A percentile compares a stretch with the other conserved stretches of the same genome.
phyloP scores from a whole-genome alignment of 2,113 vertebrate genomes.

The Gnathonemus echidnorhynchus region DNA sequence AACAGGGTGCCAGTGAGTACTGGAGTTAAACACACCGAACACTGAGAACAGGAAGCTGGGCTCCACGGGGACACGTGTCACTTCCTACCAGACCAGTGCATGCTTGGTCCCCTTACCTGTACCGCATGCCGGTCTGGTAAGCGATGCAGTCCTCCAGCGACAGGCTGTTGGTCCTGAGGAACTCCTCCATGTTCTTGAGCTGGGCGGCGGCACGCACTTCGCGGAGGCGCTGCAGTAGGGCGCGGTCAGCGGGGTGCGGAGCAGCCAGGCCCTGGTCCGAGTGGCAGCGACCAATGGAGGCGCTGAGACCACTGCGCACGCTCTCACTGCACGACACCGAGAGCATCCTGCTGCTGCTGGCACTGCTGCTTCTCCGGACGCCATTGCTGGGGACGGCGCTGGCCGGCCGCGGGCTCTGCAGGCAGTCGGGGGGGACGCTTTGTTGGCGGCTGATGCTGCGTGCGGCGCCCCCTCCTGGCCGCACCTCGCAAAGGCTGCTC shows the following conservation, averaged over 20 bases:
- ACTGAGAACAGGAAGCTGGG: background rate
- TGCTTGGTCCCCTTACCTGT: slow-evolving; percentile 69
- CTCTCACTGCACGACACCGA: slow-evolving; percentile 84
- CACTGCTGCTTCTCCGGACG: slow-evolving; percentile 49
- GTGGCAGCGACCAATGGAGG: slow-evolving; percentile 61
- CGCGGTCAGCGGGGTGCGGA: slow-evolving; percentile 57
- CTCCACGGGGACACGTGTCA: background rate
- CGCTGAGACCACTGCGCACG: slow-evolving; percentile 68
- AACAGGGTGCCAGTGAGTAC: too few species aligned
- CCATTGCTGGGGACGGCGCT: slow-evolving; percentile 35
- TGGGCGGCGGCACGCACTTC: slow-evolving; percentile 78
- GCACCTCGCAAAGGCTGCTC: slow-evolving; percentile 39
- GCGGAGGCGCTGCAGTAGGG: slow-evolving; percentile 72
- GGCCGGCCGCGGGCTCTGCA: slow-evolving; percentile 49
- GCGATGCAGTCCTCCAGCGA: slow-evolving; percentile 73
- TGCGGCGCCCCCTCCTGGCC: slow-evolving; percentile 25
- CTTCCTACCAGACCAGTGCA: background rate
- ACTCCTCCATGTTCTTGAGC: slow-evolving; percentile 83
- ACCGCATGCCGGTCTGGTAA: slow-evolving; percentile 75
- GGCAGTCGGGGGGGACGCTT: slow-evolving; percentile 41
- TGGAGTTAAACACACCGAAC: background rate
- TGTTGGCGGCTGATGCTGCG: slow-evolving; percentile 33
- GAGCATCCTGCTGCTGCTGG: slow-evolving; percentile 66
- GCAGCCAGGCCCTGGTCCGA: slow-evolving; percentile 75
- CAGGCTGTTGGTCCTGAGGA: slow-evolving; percentile 80